Evolutionary conservation across 2,113 vertebrate species (phyloP).

Genomic region (Cathartes aura): DNA sequence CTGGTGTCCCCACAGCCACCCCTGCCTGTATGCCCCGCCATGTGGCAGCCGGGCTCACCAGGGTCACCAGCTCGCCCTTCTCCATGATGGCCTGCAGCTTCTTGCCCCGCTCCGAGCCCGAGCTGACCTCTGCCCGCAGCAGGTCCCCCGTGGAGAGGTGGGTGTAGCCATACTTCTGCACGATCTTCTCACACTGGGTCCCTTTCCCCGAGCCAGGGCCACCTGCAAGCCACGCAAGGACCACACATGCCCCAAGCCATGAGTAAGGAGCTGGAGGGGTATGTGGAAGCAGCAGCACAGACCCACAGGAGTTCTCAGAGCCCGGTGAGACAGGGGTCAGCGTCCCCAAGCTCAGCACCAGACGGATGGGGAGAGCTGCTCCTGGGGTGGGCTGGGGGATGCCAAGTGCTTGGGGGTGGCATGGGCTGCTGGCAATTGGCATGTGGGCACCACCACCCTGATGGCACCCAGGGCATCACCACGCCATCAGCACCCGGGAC

Average conservation of each 20-base stretch:
- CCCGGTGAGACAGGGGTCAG: rapidly evolving
- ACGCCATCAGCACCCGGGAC: background rate
- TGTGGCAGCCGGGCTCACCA: conserved; percentile 80
- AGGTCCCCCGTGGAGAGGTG: conserved; percentile 97
- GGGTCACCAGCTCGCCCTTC: conserved; percentile 93
- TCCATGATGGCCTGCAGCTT: conserved; percentile 95
- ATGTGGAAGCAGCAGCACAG: background rate
- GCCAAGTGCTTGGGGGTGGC: background rate
- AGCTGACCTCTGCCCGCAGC: conserved; percentile 90
- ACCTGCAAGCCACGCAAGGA: conserved; percentile 71
- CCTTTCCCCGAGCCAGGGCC: conserved; percentile 98
- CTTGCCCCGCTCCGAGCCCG: conserved; percentile 92
- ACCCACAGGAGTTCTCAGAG: background rate
- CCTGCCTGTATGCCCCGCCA: rapidly evolving
- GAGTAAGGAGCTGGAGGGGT: background rate
- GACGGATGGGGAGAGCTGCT: background rate
- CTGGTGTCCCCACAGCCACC: background rate
- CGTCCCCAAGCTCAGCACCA: background rate
- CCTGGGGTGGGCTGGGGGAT: background rate
- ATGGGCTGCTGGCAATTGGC: background rate
- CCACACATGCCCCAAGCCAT: background rate
- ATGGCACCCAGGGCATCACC: background rate
- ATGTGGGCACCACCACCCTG: background rate
- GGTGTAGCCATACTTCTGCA: conserved; percentile 94
- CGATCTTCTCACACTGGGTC: conserved; percentile 96